Conservation (phyloP, 2,113 vertebrate species). For the Notothenia coriiceps region DNA sequence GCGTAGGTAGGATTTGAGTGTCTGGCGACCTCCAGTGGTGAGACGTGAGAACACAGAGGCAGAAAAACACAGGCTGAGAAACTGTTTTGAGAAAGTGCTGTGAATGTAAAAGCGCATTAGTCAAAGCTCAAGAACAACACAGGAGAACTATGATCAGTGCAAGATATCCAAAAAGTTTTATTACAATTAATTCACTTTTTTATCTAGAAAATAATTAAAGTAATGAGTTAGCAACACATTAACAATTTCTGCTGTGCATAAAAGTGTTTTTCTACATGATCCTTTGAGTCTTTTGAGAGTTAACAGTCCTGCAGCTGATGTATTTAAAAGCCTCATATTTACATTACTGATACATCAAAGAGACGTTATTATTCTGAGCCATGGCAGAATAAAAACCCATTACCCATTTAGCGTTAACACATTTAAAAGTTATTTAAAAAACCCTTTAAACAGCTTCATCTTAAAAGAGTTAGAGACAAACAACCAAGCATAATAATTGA, state of each 20-base stretch:
- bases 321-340: not conserved
- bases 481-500: not conserved
- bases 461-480: not conserved
- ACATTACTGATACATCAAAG: not conserved
- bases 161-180: slow-evolving; percentile 45
- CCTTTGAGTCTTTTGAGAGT: slow-evolving; percentile 20
- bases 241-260: slow-evolving; percentile 7
- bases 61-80: not conserved
- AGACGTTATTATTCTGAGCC: not conserved
- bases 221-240: not conserved
- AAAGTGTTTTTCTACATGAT: not conserved
- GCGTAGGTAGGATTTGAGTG: not conserved
- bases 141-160: not conserved
- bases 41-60: not conserved
- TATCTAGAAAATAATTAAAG: not conserved
- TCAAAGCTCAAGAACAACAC: not conserved
- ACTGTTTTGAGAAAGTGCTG: too few species aligned
- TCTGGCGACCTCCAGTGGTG: slow-evolving; percentile 32
- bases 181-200: slow-evolving; percentile 26
- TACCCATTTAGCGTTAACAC: not conserved
- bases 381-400: not conserved
- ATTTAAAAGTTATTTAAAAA: slow-evolving; percentile 4
- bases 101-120: not conserved
- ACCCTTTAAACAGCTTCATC: not conserved
- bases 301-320: slow-evolving; percentile 5